Conservation (phyloP, 2,888 invertebrate species). For the Sabatieria punctata region DNA sequence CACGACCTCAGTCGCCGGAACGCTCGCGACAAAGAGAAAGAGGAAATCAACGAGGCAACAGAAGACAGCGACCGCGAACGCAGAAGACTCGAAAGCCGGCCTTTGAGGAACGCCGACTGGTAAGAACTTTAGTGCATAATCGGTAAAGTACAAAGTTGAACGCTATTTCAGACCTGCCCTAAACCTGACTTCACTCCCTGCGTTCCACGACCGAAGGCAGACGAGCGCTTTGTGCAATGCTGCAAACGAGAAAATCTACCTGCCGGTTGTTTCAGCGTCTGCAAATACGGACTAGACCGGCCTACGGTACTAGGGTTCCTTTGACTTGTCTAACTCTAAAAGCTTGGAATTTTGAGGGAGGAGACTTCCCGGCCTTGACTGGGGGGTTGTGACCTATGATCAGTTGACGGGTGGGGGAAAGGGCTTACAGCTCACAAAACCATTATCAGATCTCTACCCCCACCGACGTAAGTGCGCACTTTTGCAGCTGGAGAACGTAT, state of each 20-base stretch:
- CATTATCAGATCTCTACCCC: not conserved
- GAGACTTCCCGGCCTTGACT: not conserved
- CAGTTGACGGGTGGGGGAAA: too few species aligned
- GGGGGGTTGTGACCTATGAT: not conserved
- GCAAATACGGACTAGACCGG: not conserved
- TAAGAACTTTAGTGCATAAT: too few species aligned
- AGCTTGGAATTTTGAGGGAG: not conserved
- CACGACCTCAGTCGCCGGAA: not conserved
- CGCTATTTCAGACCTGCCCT: slow-evolving; percentile 2
- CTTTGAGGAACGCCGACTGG: too few species aligned
- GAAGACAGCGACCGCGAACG: too few species aligned
- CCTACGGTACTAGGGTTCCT: not conserved
- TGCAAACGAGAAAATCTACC: not conserved
- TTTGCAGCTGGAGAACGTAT: slow-evolving; percentile 3
- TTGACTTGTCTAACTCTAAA: not conserved
- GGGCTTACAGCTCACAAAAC: not conserved
- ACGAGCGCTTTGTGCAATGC: not conserved
- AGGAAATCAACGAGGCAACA: not conserved
- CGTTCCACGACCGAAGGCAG: not conserved
- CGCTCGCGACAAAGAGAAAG: not conserved
- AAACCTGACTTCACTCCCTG: slow-evolving; percentile 4
- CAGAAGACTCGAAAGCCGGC: too few species aligned
- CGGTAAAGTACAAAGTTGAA: too few species aligned
- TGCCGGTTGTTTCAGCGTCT: slow-evolving; percentile 2
- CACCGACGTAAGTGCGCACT: not conserved